These are phyloP conservation scores for Dermolepida albohirtum DNA, from an alignment of 2,888 invertebrate genomes.

Conservation along the genomic window DNA sequence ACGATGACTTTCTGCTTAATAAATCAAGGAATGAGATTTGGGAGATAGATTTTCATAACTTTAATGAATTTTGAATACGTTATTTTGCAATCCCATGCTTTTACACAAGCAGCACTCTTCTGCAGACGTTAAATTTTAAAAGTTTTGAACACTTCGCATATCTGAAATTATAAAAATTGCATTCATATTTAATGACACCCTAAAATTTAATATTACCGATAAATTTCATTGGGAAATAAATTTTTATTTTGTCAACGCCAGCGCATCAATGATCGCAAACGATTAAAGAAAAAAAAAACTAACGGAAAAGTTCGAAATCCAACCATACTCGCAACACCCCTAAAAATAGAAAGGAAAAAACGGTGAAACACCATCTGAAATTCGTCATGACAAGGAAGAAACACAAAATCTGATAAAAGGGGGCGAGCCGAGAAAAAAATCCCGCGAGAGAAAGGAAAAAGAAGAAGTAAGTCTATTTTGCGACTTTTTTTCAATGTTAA, in stretches of 20 bases:
- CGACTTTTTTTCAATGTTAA: slow-evolving; percentile 43
- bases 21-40: too few relatives aligned
- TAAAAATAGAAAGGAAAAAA: slow-evolving; percentile 9
- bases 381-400: neutral
- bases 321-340: slow-evolving; percentile 10
- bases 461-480: slow-evolving; percentile 38
- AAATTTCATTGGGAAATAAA: neutral
- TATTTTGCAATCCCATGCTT: too few relatives aligned
- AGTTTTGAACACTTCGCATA: too few relatives aligned
- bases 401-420: slow-evolving; percentile 25
- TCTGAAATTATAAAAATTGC: too few relatives aligned
- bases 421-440: neutral
- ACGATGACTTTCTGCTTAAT: too few relatives aligned
- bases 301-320: slow-evolving; percentile 4
- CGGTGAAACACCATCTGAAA: neutral
- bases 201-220: too few relatives aligned
- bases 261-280: slow-evolving; percentile 17
- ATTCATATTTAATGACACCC: too few relatives aligned
- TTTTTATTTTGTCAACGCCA: slow-evolving; percentile 23
- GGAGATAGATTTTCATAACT: too few relatives aligned
- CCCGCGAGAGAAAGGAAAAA: slow-evolving; percentile 13
- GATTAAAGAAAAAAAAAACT: slow-evolving; percentile 21
- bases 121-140: too few relatives aligned
- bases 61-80: too few relatives aligned
- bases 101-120: too few relatives aligned